phyloP scores from a whole-genome alignment of 2,888 invertebrate genomes.

The Drosophila acutilabella region DNA sequence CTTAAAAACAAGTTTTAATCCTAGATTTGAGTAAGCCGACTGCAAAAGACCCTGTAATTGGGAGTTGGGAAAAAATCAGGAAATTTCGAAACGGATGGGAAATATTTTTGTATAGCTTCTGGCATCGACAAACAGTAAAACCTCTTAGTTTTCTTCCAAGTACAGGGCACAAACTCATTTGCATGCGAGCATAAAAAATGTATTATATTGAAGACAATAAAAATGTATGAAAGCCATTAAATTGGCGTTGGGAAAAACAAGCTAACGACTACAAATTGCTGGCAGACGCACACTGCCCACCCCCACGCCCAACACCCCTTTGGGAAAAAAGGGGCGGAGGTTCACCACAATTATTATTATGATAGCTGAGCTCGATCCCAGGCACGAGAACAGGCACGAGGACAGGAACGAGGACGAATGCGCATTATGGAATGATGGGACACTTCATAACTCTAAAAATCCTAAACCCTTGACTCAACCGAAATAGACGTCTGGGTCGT shows the following conservation, averaged over 20 bases:
- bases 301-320: slow-evolving; percentile 33
- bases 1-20: slow-evolving; percentile 5
- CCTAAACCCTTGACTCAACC: slow-evolving; percentile 50
- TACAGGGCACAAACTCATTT: slow-evolving; percentile 48
- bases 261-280: slow-evolving; percentile 77
- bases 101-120: too few relatives aligned
- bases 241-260: slow-evolving; percentile 72
- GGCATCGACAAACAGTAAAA: too few relatives aligned
- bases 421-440: slow-evolving; percentile 47
- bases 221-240: slow-evolving; percentile 80
- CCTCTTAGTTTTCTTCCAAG: too few relatives aligned
- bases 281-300: slow-evolving; percentile 59
- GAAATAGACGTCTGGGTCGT: slow-evolving; percentile 65
- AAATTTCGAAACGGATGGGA: too few relatives aligned
- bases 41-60: too few relatives aligned
- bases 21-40: too few relatives aligned
- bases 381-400: slow-evolving; percentile 58
- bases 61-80: too few relatives aligned
- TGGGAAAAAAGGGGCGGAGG: slow-evolving; percentile 21
- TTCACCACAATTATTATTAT: slow-evolving; percentile 77
- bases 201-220: slow-evolving; percentile 76
- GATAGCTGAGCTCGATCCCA: slow-evolving; percentile 72
- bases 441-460: slow-evolving; percentile 58
- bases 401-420: slow-evolving; percentile 60
- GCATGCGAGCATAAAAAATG: slow-evolving; percentile 56